Conservation (phyloP, 1,140 invertebrate species). For the Cecropterus lyciades region DNA sequence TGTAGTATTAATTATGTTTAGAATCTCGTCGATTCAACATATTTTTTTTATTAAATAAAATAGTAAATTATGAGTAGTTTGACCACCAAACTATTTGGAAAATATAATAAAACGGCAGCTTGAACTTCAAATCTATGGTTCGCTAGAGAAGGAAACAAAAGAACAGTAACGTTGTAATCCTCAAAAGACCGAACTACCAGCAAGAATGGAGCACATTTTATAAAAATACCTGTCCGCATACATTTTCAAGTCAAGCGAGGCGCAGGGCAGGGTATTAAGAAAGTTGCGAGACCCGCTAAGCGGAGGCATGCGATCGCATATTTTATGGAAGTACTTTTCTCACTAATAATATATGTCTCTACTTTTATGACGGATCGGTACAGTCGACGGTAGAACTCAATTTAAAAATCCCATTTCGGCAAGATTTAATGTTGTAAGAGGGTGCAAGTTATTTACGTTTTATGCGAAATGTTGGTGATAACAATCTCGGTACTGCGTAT, state of each 20-base stretch:
- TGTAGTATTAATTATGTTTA: too few relatives aligned
- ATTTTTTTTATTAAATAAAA: too few relatives aligned
- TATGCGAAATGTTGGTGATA: neutral
- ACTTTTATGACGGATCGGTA: constrained; percentile 56
- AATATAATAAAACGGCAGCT: neutral
- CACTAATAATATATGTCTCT: constrained; percentile 44
- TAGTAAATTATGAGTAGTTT: too few relatives aligned
- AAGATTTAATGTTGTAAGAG: constrained; percentile 36
- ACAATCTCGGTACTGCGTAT: constrained; percentile 3
- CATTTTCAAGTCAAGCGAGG: constrained; percentile 23
- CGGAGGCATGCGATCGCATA: constrained; percentile 48
- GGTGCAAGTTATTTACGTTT: constrained; percentile 8
- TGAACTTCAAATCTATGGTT: neutral
- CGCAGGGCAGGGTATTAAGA: constrained; percentile 51
- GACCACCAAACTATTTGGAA: neutral
- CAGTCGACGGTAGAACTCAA: constrained; percentile 45
- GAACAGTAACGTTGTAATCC: neutral
- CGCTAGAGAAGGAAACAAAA: neutral
- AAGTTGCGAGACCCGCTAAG: constrained; percentile 55
- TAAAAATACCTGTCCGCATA: constrained; percentile 13
- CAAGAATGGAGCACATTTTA: neutral
- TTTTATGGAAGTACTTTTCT: constrained; percentile 62
- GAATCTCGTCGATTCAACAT: too few relatives aligned
- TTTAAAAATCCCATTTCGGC: constrained; percentile 33
- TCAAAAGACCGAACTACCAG: neutral